Evolutionary conservation across 2,113 vertebrate species (phyloP).

Genomic region (Archocentrus centrarchus): DNA sequence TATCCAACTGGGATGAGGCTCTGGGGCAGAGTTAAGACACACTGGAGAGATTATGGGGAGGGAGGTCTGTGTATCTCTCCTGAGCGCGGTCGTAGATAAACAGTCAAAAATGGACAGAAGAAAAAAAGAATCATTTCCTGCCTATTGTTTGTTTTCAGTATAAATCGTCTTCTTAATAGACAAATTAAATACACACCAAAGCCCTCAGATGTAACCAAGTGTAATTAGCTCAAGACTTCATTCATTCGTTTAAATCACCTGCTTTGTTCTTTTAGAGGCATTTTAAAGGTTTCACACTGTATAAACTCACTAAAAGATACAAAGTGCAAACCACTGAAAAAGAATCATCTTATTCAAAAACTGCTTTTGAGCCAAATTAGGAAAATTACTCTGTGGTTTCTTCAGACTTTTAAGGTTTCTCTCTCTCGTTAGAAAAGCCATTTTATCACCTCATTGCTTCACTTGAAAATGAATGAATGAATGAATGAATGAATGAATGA

Average conservation of each 20-base stretch:
- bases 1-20: background rate
- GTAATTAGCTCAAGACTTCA: background rate
- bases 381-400: background rate
- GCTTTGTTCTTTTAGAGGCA: background rate
- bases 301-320: background rate
- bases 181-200: background rate
- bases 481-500: too few relatives aligned
- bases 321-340: background rate
- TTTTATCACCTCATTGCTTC: too few relatives aligned
- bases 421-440: too few relatives aligned
- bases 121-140: background rate
- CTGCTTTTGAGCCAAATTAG: background rate
- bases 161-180: rapidly evolving
- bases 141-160: background rate
- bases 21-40: background rate
- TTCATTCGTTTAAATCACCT: too few relatives aligned
- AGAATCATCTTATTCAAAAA: background rate
- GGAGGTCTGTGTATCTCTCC: background rate
- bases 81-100: background rate
- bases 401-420: too few relatives aligned
- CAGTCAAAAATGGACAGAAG: background rate
- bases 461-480: too few relatives aligned
- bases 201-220: background rate
- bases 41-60: rapidly evolving
- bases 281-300: background rate